Conservation (phyloP, 2,113 vertebrate species). For the Vulpes ferrilata region DNA sequence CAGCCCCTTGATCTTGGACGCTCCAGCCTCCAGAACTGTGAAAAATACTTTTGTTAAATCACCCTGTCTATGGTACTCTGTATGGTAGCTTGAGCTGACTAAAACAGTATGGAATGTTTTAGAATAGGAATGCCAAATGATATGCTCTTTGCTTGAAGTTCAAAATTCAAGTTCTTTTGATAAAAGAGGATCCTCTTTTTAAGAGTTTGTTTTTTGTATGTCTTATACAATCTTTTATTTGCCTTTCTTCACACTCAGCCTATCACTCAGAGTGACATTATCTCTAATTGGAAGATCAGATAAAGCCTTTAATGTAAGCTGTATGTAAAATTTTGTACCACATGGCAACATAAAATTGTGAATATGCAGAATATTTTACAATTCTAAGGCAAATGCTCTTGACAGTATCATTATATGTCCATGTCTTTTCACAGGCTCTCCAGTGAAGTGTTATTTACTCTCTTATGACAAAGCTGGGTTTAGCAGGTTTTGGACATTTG, state of each 20-base stretch:
- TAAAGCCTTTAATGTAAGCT: neutral
- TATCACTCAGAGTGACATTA: neutral
- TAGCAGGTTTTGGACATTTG: neutral
- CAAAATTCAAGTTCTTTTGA: neutral
- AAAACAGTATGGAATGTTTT: neutral
- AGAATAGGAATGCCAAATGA: neutral
- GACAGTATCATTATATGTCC: neutral
- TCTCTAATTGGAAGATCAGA: neutral
- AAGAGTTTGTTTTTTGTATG: neutral
- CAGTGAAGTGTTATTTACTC: neutral
- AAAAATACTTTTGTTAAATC: neutral
- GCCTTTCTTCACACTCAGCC: neutral
- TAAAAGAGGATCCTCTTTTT: neutral
- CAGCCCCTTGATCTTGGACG: neutral
- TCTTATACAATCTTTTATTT: neutral
- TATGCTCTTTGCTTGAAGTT: neutral
- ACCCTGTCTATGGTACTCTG: neutral
- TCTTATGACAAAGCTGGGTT: neutral
- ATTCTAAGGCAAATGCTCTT: neutral
- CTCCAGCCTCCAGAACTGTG: neutral
- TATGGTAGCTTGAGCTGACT: neutral
- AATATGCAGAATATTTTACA: neutral
- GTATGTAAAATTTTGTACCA: neutral
- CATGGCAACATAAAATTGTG: neutral
- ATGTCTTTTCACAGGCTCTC: neutral